Evolutionary conservation across 2,888 invertebrate species (phyloP).

Genomic region (Dastarcus helophoroides): DNA sequence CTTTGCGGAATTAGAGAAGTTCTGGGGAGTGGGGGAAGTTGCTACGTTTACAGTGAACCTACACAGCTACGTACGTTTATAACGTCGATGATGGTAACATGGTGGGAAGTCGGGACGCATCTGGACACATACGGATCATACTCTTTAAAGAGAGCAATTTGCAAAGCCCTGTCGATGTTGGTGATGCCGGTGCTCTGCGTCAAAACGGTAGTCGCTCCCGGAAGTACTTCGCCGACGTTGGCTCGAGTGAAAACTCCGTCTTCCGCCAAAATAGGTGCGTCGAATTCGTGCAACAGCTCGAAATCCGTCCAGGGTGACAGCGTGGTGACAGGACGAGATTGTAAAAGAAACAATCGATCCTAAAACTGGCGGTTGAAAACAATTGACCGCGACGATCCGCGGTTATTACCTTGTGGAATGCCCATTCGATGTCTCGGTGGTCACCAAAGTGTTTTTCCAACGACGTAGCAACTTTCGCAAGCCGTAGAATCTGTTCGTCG

Average conservation of each 20-base stretch:
- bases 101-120: conserved; percentile 20
- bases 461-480: conserved; percentile 46
- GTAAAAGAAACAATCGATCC: conserved; percentile 52
- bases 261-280: conserved; percentile 52
- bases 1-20: too few species aligned
- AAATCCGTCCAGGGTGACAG: conserved; percentile 63
- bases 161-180: conserved; percentile 16
- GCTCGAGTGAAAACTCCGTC: conserved; percentile 57
- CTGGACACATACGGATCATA: conserved; percentile 14
- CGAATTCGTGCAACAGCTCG: conserved; percentile 69
- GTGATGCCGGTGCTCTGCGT: conserved; percentile 14
- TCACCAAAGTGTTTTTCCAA: conserved; percentile 59
- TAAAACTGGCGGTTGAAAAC: conserved; percentile 24
- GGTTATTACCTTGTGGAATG: conserved; percentile 43
- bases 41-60: too few species aligned
- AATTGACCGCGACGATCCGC: neutral
- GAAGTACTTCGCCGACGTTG: conserved; percentile 62
- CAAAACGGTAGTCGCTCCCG: conserved; percentile 39
- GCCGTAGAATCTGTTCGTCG: conserved; percentile 41
- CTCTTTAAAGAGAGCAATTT: conserved; percentile 9
- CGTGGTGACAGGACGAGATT: conserved; percentile 69
- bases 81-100: conserved; percentile 31
- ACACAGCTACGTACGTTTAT: conserved; percentile 19
- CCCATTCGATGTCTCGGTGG: conserved; percentile 75
- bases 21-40: too few species aligned